Conservation (phyloP, 2,113 vertebrate genomes). For the Ctenodactylus gundi region DNA sequence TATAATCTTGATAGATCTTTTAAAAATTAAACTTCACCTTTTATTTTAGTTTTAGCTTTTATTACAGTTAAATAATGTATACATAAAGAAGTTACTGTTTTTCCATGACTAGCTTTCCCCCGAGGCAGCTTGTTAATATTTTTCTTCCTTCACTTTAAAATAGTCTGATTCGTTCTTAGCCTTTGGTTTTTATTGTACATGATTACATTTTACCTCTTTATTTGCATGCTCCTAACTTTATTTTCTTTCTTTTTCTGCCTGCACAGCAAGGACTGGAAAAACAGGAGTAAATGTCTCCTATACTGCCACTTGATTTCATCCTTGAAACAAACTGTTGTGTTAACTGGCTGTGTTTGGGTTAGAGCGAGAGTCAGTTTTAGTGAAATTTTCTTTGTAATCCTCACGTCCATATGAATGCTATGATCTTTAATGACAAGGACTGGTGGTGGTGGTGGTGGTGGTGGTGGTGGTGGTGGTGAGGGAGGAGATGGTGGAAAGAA, state of each 20-base stretch:
- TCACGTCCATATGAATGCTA: not conserved
- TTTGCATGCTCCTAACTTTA: constrained; percentile 80
- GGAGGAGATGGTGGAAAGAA: not conserved
- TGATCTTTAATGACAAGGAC: too few species aligned
- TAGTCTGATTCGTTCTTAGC: constrained; percentile 56
- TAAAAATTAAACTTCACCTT: too few species aligned
- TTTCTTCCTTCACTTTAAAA: constrained; percentile 56
- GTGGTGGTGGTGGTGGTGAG: not conserved
- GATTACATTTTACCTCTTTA: constrained; percentile 49
- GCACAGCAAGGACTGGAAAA: constrained; percentile 93
- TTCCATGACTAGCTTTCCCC: not conserved
- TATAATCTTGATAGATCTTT: constrained; percentile 26
- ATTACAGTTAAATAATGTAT: not conserved
- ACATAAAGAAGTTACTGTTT: not conserved
- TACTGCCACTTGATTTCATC: constrained; percentile 74
- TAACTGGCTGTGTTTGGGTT: constrained; percentile 69
- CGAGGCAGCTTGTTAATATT: constrained; percentile 11
- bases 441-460: not conserved
- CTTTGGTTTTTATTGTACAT: constrained; percentile 58
- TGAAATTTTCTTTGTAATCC: constrained; percentile 18
- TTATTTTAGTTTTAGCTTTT: constrained; percentile 52
- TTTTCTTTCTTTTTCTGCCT: constrained; percentile 84
- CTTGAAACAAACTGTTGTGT: constrained; percentile 70
- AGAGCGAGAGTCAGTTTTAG: constrained; percentile 58
- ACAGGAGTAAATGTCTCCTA: constrained; percentile 82